These are phyloP conservation scores for Thyatira batis DNA, from an alignment of 2,888 invertebrate species.

Conservation along the genomic window DNA sequence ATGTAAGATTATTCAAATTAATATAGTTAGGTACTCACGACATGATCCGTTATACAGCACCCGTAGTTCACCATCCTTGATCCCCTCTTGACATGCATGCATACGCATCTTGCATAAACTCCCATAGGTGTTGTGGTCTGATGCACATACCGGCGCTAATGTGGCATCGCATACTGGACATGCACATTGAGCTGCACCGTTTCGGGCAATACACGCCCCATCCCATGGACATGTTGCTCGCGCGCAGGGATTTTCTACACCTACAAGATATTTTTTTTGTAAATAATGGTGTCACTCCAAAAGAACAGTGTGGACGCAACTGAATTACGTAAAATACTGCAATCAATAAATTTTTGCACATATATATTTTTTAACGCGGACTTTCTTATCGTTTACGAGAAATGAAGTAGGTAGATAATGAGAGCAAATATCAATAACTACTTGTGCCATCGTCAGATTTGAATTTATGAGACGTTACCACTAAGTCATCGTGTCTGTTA, in stretches of 20 bases:
- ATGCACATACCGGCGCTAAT: constrained; percentile 89
- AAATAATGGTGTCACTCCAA: background rate
- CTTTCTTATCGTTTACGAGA: too few relatives aligned
- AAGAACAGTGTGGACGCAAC: too few relatives aligned
- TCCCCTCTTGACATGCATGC: constrained; percentile 89
- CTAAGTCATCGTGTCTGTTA: too few relatives aligned
- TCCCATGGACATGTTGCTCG: constrained; percentile 84
- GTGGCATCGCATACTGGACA: constrained; percentile 89
- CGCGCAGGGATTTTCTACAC: constrained; percentile 82
- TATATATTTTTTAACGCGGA: too few relatives aligned
- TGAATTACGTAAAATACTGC: too few relatives aligned
- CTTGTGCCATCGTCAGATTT: too few relatives aligned
- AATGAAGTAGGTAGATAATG: too few relatives aligned
- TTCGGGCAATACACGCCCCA: constrained; percentile 86
- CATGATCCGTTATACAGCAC: constrained; percentile 84
- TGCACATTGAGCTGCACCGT: constrained; percentile 84
- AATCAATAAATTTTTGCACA: too few relatives aligned
- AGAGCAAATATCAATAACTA: too few relatives aligned
- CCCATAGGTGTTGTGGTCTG: constrained; percentile 90
- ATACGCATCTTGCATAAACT: constrained; percentile 92
- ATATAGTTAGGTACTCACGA: constrained; percentile 60
- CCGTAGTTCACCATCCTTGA: constrained; percentile 84
- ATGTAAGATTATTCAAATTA: background rate
- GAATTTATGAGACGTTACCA: too few relatives aligned
- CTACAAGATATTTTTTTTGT: constrained; percentile 42